Evolutionary conservation across 2,888 invertebrate species (phyloP), one percentile per base, ranked within the genome.

Genomic region (Coecobrya sp.): DNA sequence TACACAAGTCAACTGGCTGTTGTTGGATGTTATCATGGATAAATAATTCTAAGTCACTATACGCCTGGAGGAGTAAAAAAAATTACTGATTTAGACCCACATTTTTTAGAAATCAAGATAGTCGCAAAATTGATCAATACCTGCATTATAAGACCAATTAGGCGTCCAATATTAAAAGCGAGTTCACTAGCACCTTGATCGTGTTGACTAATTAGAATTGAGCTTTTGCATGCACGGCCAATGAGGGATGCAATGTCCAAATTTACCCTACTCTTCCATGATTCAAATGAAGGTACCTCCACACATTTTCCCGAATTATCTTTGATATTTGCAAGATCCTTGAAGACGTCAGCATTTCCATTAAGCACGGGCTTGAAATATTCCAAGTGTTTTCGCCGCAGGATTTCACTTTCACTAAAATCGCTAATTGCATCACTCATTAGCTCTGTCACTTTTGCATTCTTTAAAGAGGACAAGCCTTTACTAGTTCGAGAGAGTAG

Each of bases 361-460:
- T 52, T 85, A 49, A 36, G 30, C 1, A 30, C 45, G 10, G 76
- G 42, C 8, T 62, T 89, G 30, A 68, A 62, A 73, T 30, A 85
- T 19, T 85, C 81, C 22, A 85, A 42, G 13, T 85, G 89, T 73
- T 30, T 45, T 16, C 59, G 30, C 59, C 86, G 79, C 22, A 94
- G n/a, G 42, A 93, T 90, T 91, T 94, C 93, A 94, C 94, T 94
- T 92, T 94, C 93, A 49, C 94, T 90, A 88, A 94, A 94, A 85
- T 94, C 93, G 13, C 92, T 86, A 52, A 94, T 94, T 13, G 94
- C 86, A 76, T 94, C 93, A 59, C 93, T 93, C 94, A 94, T 94
- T n/a, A 93, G 42, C 86, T 93, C 94, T 8, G 94, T 94, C 11
- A 94, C 94, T 86, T 82, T 89, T 10, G 93, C 62, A 91, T 94